Conservation (phyloP, 2,888 invertebrate genomes). For the Tethea ocularis region DNA sequence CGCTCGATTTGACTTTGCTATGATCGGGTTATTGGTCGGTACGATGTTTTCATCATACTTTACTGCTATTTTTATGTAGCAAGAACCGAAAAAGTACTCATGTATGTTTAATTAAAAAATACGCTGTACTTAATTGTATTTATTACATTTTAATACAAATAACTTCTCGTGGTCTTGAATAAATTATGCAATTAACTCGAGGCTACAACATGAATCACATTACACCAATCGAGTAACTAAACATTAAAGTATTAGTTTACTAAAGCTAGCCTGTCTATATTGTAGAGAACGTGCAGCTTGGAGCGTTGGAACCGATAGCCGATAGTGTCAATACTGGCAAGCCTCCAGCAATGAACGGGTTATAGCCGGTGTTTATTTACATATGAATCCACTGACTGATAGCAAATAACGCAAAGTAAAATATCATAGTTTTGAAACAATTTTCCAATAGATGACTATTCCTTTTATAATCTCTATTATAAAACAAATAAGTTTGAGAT, state of each 20-base stretch:
- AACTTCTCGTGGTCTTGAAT: neutral
- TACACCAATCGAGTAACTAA: neutral
- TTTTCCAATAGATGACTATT: neutral
- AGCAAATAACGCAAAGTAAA: slow-evolving; percentile 19
- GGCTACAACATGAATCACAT: neutral
- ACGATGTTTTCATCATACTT: slow-evolving; percentile 13
- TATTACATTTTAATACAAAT: neutral
- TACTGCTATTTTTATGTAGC: slow-evolving; percentile 8
- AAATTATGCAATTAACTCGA: neutral
- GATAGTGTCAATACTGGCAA: slow-evolving; percentile 73
- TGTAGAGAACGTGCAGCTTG: slow-evolving; percentile 19
- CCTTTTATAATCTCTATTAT: neutral
- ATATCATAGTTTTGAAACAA: neutral
- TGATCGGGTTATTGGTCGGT: slow-evolving; percentile 50
- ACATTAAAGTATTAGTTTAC: slow-evolving; percentile 10
- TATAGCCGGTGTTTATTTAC: slow-evolving; percentile 56
- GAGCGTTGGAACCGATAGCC: slow-evolving; percentile 37
- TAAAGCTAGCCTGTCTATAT: slow-evolving; percentile 8
- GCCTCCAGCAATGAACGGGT: slow-evolving; percentile 54
- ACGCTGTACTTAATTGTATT: too few species aligned
- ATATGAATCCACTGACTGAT: slow-evolving; percentile 44
- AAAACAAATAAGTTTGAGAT: too few species aligned
- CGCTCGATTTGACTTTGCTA: slow-evolving; percentile 56
- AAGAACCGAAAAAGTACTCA: neutral
- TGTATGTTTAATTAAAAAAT: neutral